Percentiles rank a stretch among this genome's conserved stretches.
Evolutionary conservation across 1,140 invertebrate genomes (phyloP).

Genomic region (Tetramorium alpestre): DNA sequence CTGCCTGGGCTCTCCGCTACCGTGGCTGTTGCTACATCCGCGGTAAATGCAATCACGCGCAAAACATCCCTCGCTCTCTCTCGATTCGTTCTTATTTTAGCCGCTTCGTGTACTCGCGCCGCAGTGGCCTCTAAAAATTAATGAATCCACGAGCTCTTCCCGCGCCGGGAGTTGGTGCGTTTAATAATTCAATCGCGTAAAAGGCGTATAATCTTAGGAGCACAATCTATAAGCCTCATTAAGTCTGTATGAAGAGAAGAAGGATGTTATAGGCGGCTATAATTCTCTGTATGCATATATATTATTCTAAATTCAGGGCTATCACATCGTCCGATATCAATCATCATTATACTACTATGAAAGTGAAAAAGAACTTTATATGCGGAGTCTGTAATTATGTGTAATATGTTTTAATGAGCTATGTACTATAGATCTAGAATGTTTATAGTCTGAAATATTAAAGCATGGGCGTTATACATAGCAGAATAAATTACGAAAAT

Average conservation of each 20-base stretch:
- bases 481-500: background rate
- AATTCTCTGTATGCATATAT: background rate
- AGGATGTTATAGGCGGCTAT: conserved; percentile 1
- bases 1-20: conserved; percentile 17
- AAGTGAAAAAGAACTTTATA: background rate
- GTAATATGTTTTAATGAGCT: background rate
- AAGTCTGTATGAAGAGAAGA: conserved; percentile 39
- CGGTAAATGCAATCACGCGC: conserved; percentile 54
- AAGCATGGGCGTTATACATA: background rate
- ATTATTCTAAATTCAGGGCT: background rate
- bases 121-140: conserved; percentile 46
- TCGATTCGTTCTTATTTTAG: conserved; percentile 41
- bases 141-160: conserved; percentile 48
- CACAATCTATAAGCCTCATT: conserved; percentile 53
- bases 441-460: background rate
- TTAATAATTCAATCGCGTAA: conserved; percentile 56
- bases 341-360: background rate
- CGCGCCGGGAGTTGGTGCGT: conserved; percentile 28
- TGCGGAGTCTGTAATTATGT: background rate
- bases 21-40: conserved; percentile 35
- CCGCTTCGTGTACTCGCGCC: conserved; percentile 26
- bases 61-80: conserved; percentile 39
- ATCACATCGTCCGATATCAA: background rate
- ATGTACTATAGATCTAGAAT: background rate
- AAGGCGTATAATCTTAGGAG: conserved; percentile 52